Conservation (phyloP, 2,888 invertebrate genomes). For the Hirudinaria manillensis region DNA sequence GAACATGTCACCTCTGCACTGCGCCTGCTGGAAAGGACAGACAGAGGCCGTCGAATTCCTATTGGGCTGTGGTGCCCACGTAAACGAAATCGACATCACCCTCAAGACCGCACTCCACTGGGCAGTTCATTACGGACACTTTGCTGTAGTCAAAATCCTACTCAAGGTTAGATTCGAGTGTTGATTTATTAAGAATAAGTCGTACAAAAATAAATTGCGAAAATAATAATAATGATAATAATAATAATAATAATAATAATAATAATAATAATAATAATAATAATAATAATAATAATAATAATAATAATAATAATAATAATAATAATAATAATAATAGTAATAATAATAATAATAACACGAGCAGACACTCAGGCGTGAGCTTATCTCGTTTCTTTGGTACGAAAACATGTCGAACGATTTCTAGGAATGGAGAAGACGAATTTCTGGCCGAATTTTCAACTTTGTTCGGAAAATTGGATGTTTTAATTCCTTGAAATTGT, state of each 20-base stretch:
- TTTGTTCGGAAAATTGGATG: no score
- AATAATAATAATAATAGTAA: background rate
- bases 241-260: no score
- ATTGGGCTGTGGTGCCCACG: conserved; percentile 39
- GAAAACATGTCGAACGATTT: no score
- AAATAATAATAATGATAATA: background rate
- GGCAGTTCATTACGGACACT: conserved; percentile 42
- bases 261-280: no score
- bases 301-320: no score
- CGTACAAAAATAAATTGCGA: background rate
- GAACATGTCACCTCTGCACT: conserved; percentile 41
- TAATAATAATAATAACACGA: no score
- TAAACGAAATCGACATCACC: conserved; percentile 40
- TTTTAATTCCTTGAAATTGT: no score
- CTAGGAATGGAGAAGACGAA: no score
- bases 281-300: no score
- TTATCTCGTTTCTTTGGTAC: no score
- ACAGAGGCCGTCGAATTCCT: conserved; percentile 41
- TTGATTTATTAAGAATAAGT: background rate
- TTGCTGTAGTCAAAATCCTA: conserved; percentile 36
- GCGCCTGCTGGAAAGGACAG: conserved; percentile 42
- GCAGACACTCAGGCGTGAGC: background rate
- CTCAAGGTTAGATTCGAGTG: conserved; percentile 35
- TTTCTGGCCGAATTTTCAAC: no score
- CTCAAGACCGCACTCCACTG: conserved; percentile 42